Percentiles rank a stretch among this genome's conserved stretches.
phyloP scores from a whole-genome alignment of 2,888 invertebrate species.

The Callinectes sapidus region DNA sequence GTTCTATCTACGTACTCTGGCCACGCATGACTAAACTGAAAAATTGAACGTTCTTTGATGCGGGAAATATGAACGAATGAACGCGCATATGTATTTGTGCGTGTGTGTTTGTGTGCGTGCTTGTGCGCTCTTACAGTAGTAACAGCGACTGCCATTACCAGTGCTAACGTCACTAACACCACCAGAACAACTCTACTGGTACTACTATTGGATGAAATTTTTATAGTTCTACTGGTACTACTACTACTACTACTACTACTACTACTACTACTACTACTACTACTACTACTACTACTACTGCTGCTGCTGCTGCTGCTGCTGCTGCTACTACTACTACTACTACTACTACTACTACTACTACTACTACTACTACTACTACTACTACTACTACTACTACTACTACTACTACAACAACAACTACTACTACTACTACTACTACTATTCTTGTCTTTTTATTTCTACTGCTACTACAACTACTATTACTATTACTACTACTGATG shows the following conservation, averaged over 20 bases:
- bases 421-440: background rate
- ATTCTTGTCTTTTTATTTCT: no score
- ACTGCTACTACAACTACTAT: background rate
- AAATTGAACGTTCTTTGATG: slow-evolving; percentile 15
- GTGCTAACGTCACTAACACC: background rate
- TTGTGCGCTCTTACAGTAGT: background rate
- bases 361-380: no score
- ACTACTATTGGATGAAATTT: background rate
- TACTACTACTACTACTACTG: background rate
- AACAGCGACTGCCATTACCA: background rate
- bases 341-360: no score
- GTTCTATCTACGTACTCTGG: background rate
- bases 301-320: background rate
- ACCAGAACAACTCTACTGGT: background rate
- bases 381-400: background rate
- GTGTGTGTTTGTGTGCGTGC: background rate
- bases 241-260: background rate
- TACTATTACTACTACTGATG: slow-evolving; percentile 8
- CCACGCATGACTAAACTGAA: background rate
- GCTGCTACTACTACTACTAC: background rate
- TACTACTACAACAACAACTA: background rate
- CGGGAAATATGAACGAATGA: slow-evolving; percentile 17
- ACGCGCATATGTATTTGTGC: background rate
- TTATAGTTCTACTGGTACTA: background rate
- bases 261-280: background rate